Evolutionary conservation across 1,140 invertebrate genomes (phyloP).

Genomic region (Scaptomyza montana): DNA sequence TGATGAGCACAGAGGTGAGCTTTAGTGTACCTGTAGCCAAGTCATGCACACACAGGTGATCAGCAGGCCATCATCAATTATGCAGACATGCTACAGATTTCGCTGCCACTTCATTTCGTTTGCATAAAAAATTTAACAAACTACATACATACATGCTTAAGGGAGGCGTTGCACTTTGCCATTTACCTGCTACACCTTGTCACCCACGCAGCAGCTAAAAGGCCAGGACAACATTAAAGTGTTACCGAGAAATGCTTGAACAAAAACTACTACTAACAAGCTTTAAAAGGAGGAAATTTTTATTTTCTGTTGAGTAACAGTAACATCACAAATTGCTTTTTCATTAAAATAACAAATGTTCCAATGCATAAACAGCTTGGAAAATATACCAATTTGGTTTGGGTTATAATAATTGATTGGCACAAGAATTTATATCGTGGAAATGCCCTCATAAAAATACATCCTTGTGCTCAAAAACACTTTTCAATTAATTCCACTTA

Average conservation of each 20-base stretch:
- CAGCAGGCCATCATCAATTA: slow-evolving; percentile 59
- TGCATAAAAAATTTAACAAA: slow-evolving; percentile 58
- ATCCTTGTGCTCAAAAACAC: too few relatives aligned
- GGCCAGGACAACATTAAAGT: not conserved
- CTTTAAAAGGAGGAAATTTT: too few relatives aligned
- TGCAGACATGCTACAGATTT: slow-evolving; percentile 64
- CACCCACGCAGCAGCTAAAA: slow-evolving; percentile 9
- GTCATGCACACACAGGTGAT: slow-evolving; percentile 3
- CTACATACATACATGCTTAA: not conserved
- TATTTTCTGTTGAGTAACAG: too few relatives aligned
- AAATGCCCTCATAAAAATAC: too few relatives aligned
- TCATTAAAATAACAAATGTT: not conserved
- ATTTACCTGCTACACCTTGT: not conserved
- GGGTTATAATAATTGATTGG: too few relatives aligned
- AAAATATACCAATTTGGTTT: too few relatives aligned
- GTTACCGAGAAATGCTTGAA: not conserved
- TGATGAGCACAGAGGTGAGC: not conserved
- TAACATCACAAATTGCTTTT: not conserved
- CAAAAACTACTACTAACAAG: too few relatives aligned
- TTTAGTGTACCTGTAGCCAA: not conserved
- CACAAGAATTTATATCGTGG: too few relatives aligned
- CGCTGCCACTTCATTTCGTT: slow-evolving; percentile 45
- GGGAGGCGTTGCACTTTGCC: not conserved
- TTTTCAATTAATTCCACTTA: too few relatives aligned
- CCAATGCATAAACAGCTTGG: not conserved